Conservation (phyloP, 2,113 vertebrate species). For the Chunga burmeisteri region DNA sequence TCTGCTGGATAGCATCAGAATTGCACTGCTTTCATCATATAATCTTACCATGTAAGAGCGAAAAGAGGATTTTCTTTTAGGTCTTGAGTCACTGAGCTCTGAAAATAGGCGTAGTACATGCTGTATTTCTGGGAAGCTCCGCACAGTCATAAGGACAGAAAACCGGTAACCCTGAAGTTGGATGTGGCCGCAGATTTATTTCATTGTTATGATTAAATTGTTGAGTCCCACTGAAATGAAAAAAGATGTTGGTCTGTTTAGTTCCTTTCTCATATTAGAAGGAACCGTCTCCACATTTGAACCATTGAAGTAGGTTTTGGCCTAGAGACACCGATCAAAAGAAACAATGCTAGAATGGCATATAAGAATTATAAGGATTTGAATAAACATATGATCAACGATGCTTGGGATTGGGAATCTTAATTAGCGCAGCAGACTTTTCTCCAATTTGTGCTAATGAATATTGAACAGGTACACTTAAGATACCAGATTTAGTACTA, state of each 20-base stretch:
- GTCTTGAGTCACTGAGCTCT: background rate
- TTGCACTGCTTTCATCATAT: background rate
- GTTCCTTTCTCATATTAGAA: background rate
- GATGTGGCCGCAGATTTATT: background rate
- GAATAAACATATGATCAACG: background rate
- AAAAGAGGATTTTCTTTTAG: background rate
- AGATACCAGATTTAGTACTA: background rate
- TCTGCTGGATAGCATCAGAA: background rate
- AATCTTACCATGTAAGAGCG: background rate
- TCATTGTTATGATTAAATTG: background rate
- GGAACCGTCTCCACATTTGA: background rate
- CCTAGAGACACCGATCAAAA: background rate
- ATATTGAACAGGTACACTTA: slow-evolving; percentile 43
- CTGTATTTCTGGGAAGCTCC: background rate
- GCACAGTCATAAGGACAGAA: background rate
- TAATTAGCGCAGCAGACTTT: slow-evolving; percentile 35
- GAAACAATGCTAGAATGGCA: background rate
- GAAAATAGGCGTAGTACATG: background rate
- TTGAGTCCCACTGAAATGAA: background rate
- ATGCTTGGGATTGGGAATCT: background rate
- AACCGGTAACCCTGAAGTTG: background rate
- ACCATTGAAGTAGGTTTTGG: background rate
- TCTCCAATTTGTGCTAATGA: slow-evolving; percentile 20
- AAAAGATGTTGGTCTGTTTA: background rate
- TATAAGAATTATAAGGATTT: background rate